Evolutionary conservation across 2,888 invertebrate genomes (phyloP).

Genomic region (Tenthredo scrophulariae): DNA sequence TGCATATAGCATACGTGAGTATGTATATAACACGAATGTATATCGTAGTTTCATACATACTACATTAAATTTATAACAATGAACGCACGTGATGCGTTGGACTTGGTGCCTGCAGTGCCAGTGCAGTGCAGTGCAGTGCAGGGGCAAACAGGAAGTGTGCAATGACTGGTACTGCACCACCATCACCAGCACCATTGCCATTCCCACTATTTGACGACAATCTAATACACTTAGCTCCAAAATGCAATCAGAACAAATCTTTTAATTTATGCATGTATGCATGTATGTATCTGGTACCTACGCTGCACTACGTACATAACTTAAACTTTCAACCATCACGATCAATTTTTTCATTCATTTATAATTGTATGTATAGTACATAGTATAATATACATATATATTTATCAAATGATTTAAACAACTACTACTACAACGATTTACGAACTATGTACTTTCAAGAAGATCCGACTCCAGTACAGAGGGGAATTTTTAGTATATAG

Average conservation of each 20-base stretch:
- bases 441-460: no score
- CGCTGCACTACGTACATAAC: not conserved
- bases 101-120: not conserved
- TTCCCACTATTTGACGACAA: not conserved
- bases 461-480: no score
- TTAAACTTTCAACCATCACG: not conserved
- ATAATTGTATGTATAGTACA: not conserved
- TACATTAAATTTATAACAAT: constrained; percentile 23
- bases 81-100: not conserved
- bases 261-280: not conserved
- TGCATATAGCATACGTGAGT: not conserved
- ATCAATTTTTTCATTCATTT: not conserved
- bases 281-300: not conserved
- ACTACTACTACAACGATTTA: no score
- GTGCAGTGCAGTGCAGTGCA: not conserved
- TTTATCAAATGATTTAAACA: no score
- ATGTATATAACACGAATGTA: no score
- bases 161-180: constrained; percentile 17
- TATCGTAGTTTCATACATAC: not conserved
- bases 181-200: not conserved
- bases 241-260: not conserved
- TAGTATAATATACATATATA: no score
- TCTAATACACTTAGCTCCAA: not conserved
- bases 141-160: constrained; percentile 44
- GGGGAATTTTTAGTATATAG: not conserved